Evolutionary conservation across 2,113 vertebrate species (phyloP).

Genomic region (Eclectus roratus): DNA sequence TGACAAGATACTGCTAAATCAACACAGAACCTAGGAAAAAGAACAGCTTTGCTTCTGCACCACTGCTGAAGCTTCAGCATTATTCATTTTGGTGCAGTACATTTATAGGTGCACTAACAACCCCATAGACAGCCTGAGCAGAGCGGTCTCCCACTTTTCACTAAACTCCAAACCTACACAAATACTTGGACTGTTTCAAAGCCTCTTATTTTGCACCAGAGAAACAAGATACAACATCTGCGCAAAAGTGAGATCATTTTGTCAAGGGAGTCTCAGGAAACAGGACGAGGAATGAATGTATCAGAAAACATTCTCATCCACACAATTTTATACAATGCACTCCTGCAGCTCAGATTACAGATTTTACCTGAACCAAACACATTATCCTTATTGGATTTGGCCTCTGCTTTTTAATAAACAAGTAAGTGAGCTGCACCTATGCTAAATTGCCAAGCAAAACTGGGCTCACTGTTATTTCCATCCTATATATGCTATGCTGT

Average conservation of each 20-base stretch:
- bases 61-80: neutral
- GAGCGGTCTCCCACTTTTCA: neutral
- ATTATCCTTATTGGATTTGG: neutral
- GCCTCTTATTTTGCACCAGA: conserved; percentile 14
- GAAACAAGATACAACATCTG: conserved; percentile 55
- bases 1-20: neutral
- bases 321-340: neutral
- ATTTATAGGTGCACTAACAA: neutral
- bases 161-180: conserved; percentile 1
- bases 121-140: neutral
- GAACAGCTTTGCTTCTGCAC: neutral
- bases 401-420: neutral
- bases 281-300: neutral
- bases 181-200: conserved; percentile 24
- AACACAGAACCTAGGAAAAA: neutral
- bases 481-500: neutral
- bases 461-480: neutral
- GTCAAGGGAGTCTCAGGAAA: conserved; percentile 48
- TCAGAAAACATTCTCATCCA: neutral
- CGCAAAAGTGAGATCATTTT: conserved; percentile 48
- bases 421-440: neutral
- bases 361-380: neutral
- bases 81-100: neutral
- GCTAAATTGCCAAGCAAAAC: neutral
- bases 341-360: neutral